Percentiles rank a stretch among this genome's conserved stretches.
These are phyloP conservation scores for Catostylus mosaicus DNA, from an alignment of 30 jellyfish, hydroid and myxozoan species.

Conservation along the genomic window DNA sequence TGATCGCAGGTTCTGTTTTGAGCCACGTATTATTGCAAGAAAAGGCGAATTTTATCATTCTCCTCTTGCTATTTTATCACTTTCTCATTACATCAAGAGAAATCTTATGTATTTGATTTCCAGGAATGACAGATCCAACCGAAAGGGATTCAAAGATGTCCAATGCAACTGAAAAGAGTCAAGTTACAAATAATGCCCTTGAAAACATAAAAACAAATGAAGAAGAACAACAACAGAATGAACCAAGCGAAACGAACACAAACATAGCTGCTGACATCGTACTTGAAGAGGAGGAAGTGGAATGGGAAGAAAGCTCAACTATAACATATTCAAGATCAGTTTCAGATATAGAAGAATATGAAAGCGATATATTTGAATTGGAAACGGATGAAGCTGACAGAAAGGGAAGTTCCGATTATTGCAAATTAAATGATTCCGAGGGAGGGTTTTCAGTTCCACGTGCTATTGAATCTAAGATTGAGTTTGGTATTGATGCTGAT, in stretches of 20 bases:
- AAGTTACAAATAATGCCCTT: not conserved
- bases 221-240: not conserved
- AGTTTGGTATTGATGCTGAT: not conserved
- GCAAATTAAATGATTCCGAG: not conserved
- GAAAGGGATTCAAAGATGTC: slow-evolving; percentile 37
- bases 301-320: slow-evolving; percentile 10
- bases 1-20: too few species aligned
- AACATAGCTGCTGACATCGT: not conserved
- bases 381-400: not conserved
- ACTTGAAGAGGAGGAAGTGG: slow-evolving; percentile 18
- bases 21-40: too few species aligned
- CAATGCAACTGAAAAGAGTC: not conserved
- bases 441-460: slow-evolving; percentile 61
- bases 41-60: too few species aligned
- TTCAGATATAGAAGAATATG: slow-evolving; percentile 64
- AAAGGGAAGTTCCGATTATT: slow-evolving; percentile 11
- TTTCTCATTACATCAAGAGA: too few species aligned
- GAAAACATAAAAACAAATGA: not conserved
- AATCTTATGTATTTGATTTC: too few species aligned
- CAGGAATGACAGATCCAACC: slow-evolving; percentile 13
- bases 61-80: too few species aligned
- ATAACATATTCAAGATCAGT: slow-evolving; percentile 54
- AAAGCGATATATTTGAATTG: slow-evolving; percentile 46
- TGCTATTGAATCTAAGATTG: slow-evolving; percentile 5
- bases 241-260: not conserved